Evolutionary conservation across 1,140 invertebrate genomes (phyloP).

Genomic region (Dinoponera quadriceps): DNA sequence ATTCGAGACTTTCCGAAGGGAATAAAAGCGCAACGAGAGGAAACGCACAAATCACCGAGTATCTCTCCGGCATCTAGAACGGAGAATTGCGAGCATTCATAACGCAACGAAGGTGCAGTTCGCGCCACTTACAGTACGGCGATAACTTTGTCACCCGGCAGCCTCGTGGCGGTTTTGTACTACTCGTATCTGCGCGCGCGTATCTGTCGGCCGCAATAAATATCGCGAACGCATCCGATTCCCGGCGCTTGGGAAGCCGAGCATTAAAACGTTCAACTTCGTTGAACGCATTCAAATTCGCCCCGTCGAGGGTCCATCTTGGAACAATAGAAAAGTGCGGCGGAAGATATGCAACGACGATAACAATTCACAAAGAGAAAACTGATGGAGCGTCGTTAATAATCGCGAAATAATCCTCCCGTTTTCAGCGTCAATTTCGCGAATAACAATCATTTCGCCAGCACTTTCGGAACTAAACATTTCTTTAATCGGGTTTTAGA

Average conservation of each 20-base stretch:
- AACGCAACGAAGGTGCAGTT: constrained; percentile 65
- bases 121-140: constrained; percentile 66
- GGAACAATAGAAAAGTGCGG: background rate
- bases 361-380: background rate
- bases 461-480: background rate
- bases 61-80: constrained; percentile 61
- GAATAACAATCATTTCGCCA: background rate
- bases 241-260: background rate
- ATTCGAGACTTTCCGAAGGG: constrained; percentile 38
- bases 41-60: constrained; percentile 64
- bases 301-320: constrained; percentile 16
- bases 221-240: constrained; percentile 57
- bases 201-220: constrained; percentile 60
- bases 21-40: constrained; percentile 46
- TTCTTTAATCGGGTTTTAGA: background rate
- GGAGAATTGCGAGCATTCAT: constrained; percentile 67
- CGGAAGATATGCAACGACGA: background rate
- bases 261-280: constrained; percentile 37
- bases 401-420: background rate
- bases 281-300: constrained; percentile 43
- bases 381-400: background rate
- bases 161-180: constrained; percentile 55
- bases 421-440: background rate
- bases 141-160: constrained; percentile 65
- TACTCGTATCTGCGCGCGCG: constrained; percentile 45